phyloP scores from a whole-genome alignment of 2,113 vertebrate species.

The Xiphophorus hellerii region DNA sequence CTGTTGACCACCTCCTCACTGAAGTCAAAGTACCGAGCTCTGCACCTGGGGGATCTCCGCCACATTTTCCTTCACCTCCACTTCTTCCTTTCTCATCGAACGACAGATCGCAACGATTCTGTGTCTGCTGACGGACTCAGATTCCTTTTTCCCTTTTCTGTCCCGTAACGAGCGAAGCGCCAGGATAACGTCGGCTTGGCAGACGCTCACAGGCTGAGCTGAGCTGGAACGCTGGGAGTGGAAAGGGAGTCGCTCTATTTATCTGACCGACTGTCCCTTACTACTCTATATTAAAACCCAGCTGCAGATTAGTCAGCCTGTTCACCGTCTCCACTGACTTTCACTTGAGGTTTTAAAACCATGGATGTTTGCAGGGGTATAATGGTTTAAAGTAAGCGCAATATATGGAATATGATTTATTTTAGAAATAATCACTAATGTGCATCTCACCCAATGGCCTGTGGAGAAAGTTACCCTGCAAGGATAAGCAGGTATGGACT shows the following conservation, averaged over 20 bases:
- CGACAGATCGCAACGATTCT: constrained; percentile 20
- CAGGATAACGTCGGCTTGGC: constrained; percentile 43
- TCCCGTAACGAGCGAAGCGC: constrained; percentile 33
- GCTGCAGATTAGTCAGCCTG: constrained; percentile 56
- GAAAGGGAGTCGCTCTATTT: constrained; percentile 44
- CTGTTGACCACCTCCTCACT: constrained; percentile 73
- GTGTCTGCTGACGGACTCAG: constrained; percentile 22
- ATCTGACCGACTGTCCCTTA: constrained; percentile 59
- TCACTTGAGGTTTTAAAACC: neutral
- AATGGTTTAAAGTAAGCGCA: neutral
- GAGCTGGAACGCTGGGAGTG: constrained; percentile 50
- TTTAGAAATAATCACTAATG: neutral
- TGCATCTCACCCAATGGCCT: neutral
- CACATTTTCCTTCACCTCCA: constrained; percentile 60
- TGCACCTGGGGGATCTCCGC: constrained; percentile 64
- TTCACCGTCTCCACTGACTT: constrained; percentile 24
- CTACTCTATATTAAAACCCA: constrained; percentile 49
- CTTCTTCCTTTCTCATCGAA: constrained; percentile 21
- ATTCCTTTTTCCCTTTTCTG: constrained; percentile 4
- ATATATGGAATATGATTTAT: neutral
- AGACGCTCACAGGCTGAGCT: constrained; percentile 49
- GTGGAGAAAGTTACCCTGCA: neutral
- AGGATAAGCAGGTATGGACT: neutral
- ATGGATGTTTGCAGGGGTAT: neutral
- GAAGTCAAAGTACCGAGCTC: constrained; percentile 76